A percentile compares a stretch with the other conserved stretches of the same genome.
Conservation (phyloP, 2,113 vertebrate species). For the Cyrtonyx montezumae region DNA sequence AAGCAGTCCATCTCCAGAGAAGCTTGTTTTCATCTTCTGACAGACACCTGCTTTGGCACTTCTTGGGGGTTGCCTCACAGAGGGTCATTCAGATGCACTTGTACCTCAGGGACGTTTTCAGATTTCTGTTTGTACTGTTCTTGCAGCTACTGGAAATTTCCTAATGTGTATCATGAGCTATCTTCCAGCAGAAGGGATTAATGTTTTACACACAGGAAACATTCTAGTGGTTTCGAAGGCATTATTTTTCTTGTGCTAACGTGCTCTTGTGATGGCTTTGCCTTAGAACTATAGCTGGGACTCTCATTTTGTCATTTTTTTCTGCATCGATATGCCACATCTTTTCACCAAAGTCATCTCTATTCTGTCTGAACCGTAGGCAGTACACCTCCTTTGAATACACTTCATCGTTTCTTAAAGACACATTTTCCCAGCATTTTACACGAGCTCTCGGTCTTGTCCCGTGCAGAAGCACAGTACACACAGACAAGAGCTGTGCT, state of each 20-base stretch:
- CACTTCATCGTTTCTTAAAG: not conserved
- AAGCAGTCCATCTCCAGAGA: not conserved
- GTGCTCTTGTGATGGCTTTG: not conserved
- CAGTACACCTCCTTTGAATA: not conserved
- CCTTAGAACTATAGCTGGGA: not conserved
- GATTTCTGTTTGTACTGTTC: not conserved
- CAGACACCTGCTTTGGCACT: not conserved
- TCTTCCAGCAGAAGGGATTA: not conserved
- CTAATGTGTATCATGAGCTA: not conserved
- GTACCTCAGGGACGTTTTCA: not conserved
- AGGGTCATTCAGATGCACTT: not conserved
- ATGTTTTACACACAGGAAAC: not conserved
- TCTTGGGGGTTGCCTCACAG: not conserved
- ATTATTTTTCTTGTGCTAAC: not conserved
- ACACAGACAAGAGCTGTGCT: not conserved
- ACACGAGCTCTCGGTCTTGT: not conserved
- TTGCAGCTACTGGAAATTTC: not conserved
- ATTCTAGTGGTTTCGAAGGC: not conserved
- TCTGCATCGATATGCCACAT: not conserved
- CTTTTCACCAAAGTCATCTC: not conserved
- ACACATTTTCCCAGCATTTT: not conserved
- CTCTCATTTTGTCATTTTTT: not conserved
- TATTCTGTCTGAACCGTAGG: not conserved
- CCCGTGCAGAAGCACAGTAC: not conserved
- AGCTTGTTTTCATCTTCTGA: not conserved